Percentiles rank a stretch among this genome's conserved stretches.
Conservation (phyloP, 2,113 vertebrate genomes). For the Ceuthmochares aereus region DNA sequence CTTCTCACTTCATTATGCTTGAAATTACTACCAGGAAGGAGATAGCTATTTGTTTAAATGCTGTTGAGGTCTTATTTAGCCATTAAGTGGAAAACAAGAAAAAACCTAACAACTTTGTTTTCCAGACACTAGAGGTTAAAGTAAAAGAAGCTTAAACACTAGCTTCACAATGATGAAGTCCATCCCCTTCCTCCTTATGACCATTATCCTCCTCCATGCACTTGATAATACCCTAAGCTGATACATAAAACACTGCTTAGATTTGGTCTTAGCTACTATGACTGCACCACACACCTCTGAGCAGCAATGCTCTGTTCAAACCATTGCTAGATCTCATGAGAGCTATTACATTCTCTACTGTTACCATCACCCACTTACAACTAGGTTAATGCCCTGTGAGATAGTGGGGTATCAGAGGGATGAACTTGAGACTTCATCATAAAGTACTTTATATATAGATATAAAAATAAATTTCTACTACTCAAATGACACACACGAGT, state of each 20-base stretch:
- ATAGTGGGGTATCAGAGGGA: background rate
- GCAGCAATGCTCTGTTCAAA: background rate
- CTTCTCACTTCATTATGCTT: background rate
- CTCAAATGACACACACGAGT: rapidly evolving
- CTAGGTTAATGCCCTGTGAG: background rate
- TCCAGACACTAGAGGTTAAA: background rate
- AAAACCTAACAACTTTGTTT: background rate
- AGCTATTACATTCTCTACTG: background rate
- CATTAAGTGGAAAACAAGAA: background rate
- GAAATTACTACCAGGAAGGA: background rate
- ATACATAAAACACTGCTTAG: background rate
- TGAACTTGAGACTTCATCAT: background rate
- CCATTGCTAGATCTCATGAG: background rate
- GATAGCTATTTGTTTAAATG: background rate
- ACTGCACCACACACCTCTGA: background rate
- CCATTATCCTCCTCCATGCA: background rate
- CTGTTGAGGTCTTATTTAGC: background rate
- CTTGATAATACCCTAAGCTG: background rate
- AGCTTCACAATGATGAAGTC: background rate
- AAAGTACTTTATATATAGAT: background rate
- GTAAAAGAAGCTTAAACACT: background rate
- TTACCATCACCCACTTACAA: background rate
- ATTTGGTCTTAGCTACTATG: background rate
- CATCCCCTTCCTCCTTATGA: background rate
- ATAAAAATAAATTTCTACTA: background rate